A percentile compares a stretch with the other conserved stretches of the same genome.
These are phyloP conservation scores for Ophion obscuratus DNA, from an alignment of 2,888 invertebrate genomes.

Conservation along the genomic window DNA sequence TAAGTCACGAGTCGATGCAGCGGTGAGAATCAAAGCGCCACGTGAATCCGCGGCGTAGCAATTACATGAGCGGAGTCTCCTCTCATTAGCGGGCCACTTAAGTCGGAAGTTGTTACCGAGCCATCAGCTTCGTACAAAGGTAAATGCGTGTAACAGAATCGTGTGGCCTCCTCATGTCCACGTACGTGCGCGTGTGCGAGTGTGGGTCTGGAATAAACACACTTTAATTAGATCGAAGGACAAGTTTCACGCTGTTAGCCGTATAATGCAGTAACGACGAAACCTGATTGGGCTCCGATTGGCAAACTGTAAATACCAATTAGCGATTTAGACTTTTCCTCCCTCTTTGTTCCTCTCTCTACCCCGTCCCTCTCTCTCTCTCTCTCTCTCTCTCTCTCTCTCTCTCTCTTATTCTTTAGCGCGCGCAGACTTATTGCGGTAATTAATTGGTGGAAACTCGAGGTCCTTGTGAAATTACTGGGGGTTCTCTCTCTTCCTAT, in stretches of 20 bases:
- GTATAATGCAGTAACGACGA: conserved; percentile 38
- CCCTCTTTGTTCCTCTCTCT: not conserved
- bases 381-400: too few relatives aligned
- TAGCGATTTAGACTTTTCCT: conserved; percentile 57
- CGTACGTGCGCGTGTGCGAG: not conserved
- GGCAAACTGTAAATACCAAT: conserved; percentile 69
- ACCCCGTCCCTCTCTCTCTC: too few relatives aligned
- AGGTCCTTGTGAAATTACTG: conserved; percentile 67
- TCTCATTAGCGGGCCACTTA: conserved; percentile 39
- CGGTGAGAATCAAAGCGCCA: too few relatives aligned
- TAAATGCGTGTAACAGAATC: conserved; percentile 1
- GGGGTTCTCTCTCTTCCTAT: conserved; percentile 29
- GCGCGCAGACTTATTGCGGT: conserved; percentile 68
- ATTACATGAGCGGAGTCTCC: conserved; percentile 6
- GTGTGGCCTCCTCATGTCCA: not conserved
- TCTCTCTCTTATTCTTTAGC: too few relatives aligned
- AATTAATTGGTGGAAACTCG: conserved; percentile 79
- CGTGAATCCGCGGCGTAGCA: too few relatives aligned
- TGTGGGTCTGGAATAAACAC: not conserved
- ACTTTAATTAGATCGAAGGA: conserved; percentile 22
- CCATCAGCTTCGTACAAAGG: conserved; percentile 10
- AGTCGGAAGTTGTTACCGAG: conserved; percentile 27
- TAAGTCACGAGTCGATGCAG: conserved; percentile 52
- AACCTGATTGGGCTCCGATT: conserved; percentile 49
- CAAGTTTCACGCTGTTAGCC: conserved; percentile 17